Evolutionary conservation across 2,888 invertebrate genomes (phyloP), one percentile per base, ranked within the genome.

Genomic region (Phaedon cochleariae): DNA sequence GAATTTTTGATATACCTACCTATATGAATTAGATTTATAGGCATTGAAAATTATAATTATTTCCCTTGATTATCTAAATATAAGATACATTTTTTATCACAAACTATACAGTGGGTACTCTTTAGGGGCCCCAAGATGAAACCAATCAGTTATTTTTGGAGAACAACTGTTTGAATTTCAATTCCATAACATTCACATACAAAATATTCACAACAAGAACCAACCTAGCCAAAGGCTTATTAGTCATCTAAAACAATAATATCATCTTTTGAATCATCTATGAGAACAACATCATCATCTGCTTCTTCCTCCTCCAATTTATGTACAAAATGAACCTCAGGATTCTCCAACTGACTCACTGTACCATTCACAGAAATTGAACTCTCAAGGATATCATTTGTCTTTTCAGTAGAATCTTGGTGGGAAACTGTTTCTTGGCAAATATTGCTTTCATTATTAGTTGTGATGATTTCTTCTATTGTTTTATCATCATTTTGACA

Each of bases 161-260:
- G 15, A 10, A 41, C 41, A 41, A 41, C 41, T 10, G 26, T 26
- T 34, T 34, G 2, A 12, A 41, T n/a, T 26, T 26, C 26, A 26
- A 60, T 60, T 34, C 31, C 60, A 52, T 26, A 65, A 59, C 52
- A 49, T 60, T 51, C 58, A 52, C 52, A 60, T n/a, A 65, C 52
- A 57, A 45, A 63, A 59, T 51, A 26, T 12, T 17, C 17, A 17
- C 5, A 37, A 54, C n/a, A 41, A 29, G 26, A 2, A 57, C 9
- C 54, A 58, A 58, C 34, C 22, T 26, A 41, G 31, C 10, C 46
- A 45, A 59, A 52, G 51, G 46, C 52, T 76, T 71, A 78, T 76
- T 71, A 78, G 68, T 79, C 78, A 77, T 78, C 77, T 77, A 79
- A 74, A 75, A 79, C 76, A 70, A 79, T 78, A 65, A 77, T 69